phyloP scores from a whole-genome alignment of 2,797 vertebrate species.

The Cossypha dichroa region DNA sequence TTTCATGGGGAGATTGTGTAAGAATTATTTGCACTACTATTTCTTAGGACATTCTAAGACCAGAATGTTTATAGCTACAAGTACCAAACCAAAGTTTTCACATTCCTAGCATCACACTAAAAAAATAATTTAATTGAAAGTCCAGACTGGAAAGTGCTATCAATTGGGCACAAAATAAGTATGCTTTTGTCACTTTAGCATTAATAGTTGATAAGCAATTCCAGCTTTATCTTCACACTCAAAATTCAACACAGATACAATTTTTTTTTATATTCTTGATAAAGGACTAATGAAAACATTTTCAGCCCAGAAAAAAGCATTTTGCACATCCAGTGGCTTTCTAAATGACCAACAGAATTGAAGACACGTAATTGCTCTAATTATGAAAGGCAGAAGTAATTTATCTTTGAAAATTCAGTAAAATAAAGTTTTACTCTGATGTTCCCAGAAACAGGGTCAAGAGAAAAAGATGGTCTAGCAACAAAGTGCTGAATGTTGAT shows the following conservation, averaged over 20 bases:
- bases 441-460: not conserved
- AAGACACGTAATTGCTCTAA: not conserved
- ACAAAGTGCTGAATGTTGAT: not conserved
- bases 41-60: not conserved
- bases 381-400: not conserved
- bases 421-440: not conserved
- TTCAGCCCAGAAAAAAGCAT: not conserved
- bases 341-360: not conserved
- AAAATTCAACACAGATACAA: not conserved
- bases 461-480: not conserved
- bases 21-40: not conserved
- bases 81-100: not conserved
- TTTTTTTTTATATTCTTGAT: not conserved
- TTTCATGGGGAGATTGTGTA: not conserved
- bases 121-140: not conserved
- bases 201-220: not conserved
- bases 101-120: not conserved
- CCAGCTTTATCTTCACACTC: not conserved
- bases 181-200: not conserved
- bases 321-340: not conserved
- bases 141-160: not conserved
- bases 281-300: not conserved
- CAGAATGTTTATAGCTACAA: not conserved
- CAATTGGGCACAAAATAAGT: fast-evolving
- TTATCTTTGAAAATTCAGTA: not conserved